A percentile compares a stretch with the other conserved stretches of the same genome.
Conservation (phyloP, 1,140 invertebrate species). For the Aphis craccivora region DNA sequence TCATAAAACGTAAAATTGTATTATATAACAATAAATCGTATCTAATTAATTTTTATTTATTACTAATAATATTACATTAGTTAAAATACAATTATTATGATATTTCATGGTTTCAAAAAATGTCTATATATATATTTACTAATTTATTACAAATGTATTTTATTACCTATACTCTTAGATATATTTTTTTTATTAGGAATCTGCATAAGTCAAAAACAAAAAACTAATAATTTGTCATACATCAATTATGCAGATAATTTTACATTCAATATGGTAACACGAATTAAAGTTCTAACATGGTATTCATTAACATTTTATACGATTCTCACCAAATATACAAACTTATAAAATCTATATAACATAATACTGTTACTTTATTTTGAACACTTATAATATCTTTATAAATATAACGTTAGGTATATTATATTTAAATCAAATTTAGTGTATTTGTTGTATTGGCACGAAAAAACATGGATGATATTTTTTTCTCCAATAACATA, state of each 20-base stretch:
- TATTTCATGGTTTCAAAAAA: no score
- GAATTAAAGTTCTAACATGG: background rate
- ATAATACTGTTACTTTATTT: background rate
- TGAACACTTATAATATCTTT: background rate
- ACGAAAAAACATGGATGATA: slow-evolving; percentile 17
- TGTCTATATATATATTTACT: no score
- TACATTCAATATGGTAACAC: rapidly evolving
- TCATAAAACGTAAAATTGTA: no score
- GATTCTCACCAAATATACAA: background rate
- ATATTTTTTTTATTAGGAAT: no score
- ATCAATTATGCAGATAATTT: background rate
- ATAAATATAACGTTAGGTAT: background rate
- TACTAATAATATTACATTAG: no score
- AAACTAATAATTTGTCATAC: background rate
- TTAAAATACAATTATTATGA: no score
- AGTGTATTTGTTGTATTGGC: background rate
- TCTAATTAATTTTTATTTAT: no score
- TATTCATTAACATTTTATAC: background rate
- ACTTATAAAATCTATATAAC: background rate
- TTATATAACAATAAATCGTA: no score
- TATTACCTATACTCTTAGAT: background rate
- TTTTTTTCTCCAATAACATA: background rate
- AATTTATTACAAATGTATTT: background rate
- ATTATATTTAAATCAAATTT: slow-evolving; percentile 19
- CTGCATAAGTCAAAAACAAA: background rate